Conservation (phyloP, 2,797 vertebrate species). For the Choloepus didactylus region DNA sequence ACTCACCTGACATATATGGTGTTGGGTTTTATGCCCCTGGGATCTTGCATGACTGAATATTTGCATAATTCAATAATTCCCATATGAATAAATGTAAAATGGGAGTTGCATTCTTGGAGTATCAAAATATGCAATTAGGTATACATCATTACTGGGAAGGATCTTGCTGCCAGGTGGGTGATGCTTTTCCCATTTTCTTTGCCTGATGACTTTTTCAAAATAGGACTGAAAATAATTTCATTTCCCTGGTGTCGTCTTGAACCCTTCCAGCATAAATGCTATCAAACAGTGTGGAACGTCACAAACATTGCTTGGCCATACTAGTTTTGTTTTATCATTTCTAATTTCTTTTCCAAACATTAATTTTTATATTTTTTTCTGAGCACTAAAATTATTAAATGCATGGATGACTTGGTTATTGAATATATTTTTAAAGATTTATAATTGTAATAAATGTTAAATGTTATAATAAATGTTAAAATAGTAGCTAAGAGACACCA, state of each 20-base stretch:
- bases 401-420: not conserved
- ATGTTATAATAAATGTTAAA: not conserved
- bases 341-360: not conserved
- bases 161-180: not conserved
- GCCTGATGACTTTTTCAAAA: not conserved
- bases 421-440: not conserved
- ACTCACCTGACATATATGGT: not conserved
- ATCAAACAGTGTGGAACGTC: not conserved
- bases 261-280: not conserved
- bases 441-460: not conserved
- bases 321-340: not conserved
- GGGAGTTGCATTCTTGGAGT: not conserved
- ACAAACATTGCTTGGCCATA: not conserved
- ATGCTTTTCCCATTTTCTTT: not conserved
- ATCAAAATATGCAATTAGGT: not conserved
- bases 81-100: not conserved
- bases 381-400: not conserved
- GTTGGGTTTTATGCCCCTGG: not conserved
- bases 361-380: not conserved
- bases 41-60: not conserved
- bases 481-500: not conserved
- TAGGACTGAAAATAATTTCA: not conserved
- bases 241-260: not conserved
- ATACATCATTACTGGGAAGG: rapidly evolving
- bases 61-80: not conserved